Evolutionary conservation across 1,140 invertebrate species (phyloP).

Genomic region (Listronotus bonariensis): DNA sequence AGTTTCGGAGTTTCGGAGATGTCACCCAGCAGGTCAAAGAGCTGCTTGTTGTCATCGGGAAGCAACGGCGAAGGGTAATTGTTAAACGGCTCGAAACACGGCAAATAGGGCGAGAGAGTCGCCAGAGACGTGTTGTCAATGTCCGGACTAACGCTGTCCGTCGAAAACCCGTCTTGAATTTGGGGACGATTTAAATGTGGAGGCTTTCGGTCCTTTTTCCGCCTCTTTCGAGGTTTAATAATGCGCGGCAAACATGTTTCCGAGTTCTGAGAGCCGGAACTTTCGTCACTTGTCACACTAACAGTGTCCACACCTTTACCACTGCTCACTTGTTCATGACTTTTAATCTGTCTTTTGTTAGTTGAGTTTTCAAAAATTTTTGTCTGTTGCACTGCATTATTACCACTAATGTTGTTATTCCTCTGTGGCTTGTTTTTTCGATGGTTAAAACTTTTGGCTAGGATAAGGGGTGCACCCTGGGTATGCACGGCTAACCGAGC

Average conservation of each 20-base stretch:
- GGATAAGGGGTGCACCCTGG: slow-evolving; percentile 75
- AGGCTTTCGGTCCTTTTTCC: slow-evolving; percentile 86
- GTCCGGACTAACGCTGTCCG: slow-evolving; percentile 57
- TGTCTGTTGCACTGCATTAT: slow-evolving; percentile 17
- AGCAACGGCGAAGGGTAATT: slow-evolving; percentile 41
- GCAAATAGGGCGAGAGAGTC: not conserved
- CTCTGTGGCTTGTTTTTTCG: slow-evolving; percentile 48
- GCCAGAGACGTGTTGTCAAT: slow-evolving; percentile 38
- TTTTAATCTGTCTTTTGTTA: slow-evolving; percentile 44
- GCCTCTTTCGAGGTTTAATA: slow-evolving; percentile 84
- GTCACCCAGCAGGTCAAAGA: slow-evolving; percentile 25
- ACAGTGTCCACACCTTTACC: slow-evolving; percentile 62
- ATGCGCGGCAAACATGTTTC: slow-evolving; percentile 82
- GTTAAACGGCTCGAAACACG: slow-evolving; percentile 34
- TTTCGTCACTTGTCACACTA: slow-evolving; percentile 77
- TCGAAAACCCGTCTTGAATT: slow-evolving; percentile 54
- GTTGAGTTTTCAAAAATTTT: slow-evolving; percentile 39
- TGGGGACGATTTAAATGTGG: slow-evolving; percentile 49
- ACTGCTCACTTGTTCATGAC: slow-evolving; percentile 51
- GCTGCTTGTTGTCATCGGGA: slow-evolving; percentile 21
- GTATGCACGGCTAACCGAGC: slow-evolving; percentile 74
- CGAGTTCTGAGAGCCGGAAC: slow-evolving; percentile 70
- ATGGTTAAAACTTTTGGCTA: slow-evolving; percentile 60
- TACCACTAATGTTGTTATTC: slow-evolving; percentile 36
- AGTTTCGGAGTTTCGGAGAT: slow-evolving; percentile 49